Evolutionary conservation across 1,140 invertebrate species (phyloP).

Genomic region (Drosophila chauvacae): DNA sequence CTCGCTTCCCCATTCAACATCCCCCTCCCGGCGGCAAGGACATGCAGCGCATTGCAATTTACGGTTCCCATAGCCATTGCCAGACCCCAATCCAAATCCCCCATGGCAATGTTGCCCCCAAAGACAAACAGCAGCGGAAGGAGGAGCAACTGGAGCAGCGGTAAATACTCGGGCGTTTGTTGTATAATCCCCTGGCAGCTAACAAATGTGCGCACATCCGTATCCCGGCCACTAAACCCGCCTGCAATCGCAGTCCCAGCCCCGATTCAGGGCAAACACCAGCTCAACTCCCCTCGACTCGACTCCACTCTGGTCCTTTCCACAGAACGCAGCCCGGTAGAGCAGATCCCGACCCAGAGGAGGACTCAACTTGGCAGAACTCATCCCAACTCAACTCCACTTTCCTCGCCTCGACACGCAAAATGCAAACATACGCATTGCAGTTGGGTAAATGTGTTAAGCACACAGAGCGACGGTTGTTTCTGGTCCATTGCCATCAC

Average conservation of each 20-base stretch:
- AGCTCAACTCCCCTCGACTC: conserved; percentile 15
- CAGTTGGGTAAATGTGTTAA: conserved; percentile 73
- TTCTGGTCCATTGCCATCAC: conserved; percentile 73
- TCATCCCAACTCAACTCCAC: conserved; percentile 27
- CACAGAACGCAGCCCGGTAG: conserved; percentile 7
- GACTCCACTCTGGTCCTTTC: not conserved
- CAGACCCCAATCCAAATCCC: conserved; percentile 36
- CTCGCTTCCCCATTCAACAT: not conserved
- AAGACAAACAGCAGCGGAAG: conserved; percentile 32
- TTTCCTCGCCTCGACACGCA: conserved; percentile 55
- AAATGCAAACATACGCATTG: conserved; percentile 79
- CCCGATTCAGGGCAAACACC: conserved; percentile 54
- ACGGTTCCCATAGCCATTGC: conserved; percentile 36
- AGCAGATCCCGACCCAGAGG: not conserved
- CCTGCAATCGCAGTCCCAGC: conserved; percentile 30
- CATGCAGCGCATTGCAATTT: conserved; percentile 69
- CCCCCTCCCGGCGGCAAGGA: conserved; percentile 16
- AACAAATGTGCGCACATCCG: conserved; percentile 77
- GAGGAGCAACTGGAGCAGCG: conserved; percentile 22
- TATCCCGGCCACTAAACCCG: conserved; percentile 65
- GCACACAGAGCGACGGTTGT: conserved; percentile 53
- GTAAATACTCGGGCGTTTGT: conserved; percentile 71
- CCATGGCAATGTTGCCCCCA: conserved; percentile 47
- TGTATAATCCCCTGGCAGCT: conserved; percentile 76
- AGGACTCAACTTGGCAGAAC: conserved; percentile 10